Evolutionary conservation across 2,113 vertebrate species (phyloP), one percentile per base, ranked within the genome.

Genomic region (Sterna hirundo): DNA sequence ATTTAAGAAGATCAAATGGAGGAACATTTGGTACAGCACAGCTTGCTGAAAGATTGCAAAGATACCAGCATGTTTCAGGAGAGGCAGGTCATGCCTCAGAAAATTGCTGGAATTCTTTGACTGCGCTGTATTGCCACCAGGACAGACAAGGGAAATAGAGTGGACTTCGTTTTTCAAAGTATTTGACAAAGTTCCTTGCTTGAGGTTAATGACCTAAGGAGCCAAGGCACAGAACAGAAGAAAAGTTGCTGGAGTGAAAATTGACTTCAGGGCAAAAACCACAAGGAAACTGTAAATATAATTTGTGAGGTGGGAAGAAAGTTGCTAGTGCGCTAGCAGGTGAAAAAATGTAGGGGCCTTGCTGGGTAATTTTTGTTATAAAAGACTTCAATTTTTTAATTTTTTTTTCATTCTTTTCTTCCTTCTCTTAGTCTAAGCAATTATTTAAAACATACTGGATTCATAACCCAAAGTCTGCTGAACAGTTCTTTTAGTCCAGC

Each of bases 121-220:
- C 96, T 70, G 85, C 11, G 25, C 79, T 94, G 79, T 84, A 76
- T 93, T 85, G 40, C 81, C 84, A 96, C 94, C 86, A 87, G 64
- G 82, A 96, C 88, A 96, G 91, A 92, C 96, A 88, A 95, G 86
- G 83, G 71, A 93, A 93, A 89, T 85, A 84, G 68, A 94, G 72
- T 83, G 86, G 93, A 78, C 94, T 74, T 86, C 7, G 6, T 92
- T 94, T 97, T 96, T 97, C 72, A 94, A 96, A 96, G 97, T 84
- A 75, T 81, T 92, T 94, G 79, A 93, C 76, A 94, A 98, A 96
- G 83, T 89, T 81, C 69, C 57, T 92, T 77, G 29, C 88, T 96
- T 76, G 91, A 95, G 94, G 96, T 97, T 96, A 97, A 97, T 93
- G 84, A 92, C 84, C 97, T 94, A 91, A 96, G 93, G 84, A 96